Conservation (phyloP, 2,888 invertebrate species). For the Parasteatoda lunata region DNA sequence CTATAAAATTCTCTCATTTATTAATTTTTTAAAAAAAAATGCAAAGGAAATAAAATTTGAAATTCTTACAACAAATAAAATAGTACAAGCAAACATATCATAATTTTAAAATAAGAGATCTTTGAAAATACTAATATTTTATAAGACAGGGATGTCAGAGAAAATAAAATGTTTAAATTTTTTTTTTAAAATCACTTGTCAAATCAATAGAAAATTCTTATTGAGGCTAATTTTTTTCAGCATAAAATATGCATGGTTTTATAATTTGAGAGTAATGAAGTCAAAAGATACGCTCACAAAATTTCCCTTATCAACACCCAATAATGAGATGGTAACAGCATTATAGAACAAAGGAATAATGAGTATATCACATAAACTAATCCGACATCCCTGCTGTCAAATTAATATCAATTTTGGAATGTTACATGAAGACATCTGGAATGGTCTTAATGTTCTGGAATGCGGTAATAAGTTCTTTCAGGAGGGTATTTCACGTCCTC, state of each 20-base stretch:
- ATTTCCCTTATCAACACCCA: too few species aligned
- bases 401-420: conserved; percentile 56
- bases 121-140: conserved; percentile 17
- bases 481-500: conserved; percentile 29
- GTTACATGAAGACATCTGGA: background rate
- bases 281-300: too few species aligned
- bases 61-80: too few species aligned
- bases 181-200: background rate
- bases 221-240: background rate
- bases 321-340: too few species aligned
- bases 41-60: too few species aligned
- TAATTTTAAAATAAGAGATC: background rate
- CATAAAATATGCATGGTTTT: too few species aligned
- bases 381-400: conserved; percentile 68
- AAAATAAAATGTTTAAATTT: background rate
- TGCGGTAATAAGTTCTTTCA: background rate
- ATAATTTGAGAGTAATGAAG: too few species aligned
- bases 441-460: background rate
- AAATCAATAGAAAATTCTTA: background rate
- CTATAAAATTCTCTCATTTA: too few species aligned
- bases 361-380: conserved; percentile 45
- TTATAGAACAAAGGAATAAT: too few species aligned
- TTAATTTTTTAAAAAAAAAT: too few species aligned
- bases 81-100: too few species aligned
- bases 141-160: conserved; percentile 62